A percentile compares a stretch with the other conserved stretches of the same genome.
Conservation (phyloP, 1,140 invertebrate species). For the Drosophila ananassae region DNA sequence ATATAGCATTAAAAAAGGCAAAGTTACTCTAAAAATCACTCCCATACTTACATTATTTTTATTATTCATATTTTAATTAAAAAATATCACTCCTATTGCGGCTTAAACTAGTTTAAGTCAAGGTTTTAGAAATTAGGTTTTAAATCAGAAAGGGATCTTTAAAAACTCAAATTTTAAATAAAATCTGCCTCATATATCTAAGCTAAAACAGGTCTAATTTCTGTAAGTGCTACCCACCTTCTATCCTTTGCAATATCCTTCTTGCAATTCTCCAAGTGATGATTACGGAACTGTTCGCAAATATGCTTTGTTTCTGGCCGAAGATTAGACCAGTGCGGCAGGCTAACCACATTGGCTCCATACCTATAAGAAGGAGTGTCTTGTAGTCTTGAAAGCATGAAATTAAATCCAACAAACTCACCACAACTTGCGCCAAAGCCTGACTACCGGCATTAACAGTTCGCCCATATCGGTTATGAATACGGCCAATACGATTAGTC, state of each 20-base stretch:
- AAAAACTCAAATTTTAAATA: neutral
- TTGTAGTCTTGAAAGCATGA: neutral
- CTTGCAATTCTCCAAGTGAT: slow-evolving; percentile 92
- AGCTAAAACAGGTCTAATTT: neutral
- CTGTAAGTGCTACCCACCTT: slow-evolving; percentile 63
- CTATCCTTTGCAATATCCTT: slow-evolving; percentile 91
- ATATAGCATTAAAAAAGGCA: neutral
- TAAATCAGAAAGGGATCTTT: neutral
- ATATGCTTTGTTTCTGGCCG: slow-evolving; percentile 91
- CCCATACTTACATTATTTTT: neutral
- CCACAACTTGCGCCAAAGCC: slow-evolving; percentile 87
- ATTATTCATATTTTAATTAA: neutral
- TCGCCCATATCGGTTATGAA: slow-evolving; percentile 93
- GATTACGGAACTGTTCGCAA: slow-evolving; percentile 94
- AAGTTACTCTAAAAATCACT: neutral
- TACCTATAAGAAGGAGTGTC: slow-evolving; percentile 84
- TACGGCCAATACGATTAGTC: slow-evolving; percentile 92
- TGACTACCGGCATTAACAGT: slow-evolving; percentile 88
- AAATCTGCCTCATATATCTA: neutral
- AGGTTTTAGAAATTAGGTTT: neutral
- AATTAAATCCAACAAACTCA: slow-evolving; percentile 16
- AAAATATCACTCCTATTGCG: slow-evolving; percentile 24
- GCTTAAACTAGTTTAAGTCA: slow-evolving; percentile 22
- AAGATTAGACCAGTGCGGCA: slow-evolving; percentile 90
- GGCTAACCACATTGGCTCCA: slow-evolving; percentile 88